Percentiles rank a stretch among this genome's conserved stretches.
Conservation (phyloP, 2,888 invertebrate genomes). For the Carpatolechia fugitivella region DNA sequence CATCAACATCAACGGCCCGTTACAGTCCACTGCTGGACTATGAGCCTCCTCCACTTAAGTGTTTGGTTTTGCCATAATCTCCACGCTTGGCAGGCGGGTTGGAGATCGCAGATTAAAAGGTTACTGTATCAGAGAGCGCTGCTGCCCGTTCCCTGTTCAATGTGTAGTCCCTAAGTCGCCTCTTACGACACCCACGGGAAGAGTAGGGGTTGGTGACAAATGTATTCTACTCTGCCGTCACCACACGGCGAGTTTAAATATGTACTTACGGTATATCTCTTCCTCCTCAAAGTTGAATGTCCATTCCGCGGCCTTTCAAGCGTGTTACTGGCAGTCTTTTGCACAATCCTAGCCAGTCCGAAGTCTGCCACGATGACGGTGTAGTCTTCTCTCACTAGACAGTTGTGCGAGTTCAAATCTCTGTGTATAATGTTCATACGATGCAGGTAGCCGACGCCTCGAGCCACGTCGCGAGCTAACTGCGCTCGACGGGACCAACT, state of each 20-base stretch:
- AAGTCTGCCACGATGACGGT: constrained; percentile 98
- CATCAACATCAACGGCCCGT: too few species aligned
- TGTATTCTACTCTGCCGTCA: too few species aligned
- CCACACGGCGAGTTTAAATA: background rate
- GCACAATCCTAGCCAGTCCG: constrained; percentile 92
- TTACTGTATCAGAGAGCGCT: too few species aligned
- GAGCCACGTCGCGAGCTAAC: constrained; percentile 94
- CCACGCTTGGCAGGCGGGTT: too few species aligned
- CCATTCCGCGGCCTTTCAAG: constrained; percentile 35
- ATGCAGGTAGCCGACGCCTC: constrained; percentile 96
- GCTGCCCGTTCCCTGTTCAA: too few species aligned
- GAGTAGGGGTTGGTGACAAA: too few species aligned
- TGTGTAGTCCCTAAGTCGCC: too few species aligned
- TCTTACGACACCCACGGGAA: too few species aligned
- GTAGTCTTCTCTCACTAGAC: constrained; percentile 93
- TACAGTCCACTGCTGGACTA: too few species aligned
- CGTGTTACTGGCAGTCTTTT: constrained; percentile 67
- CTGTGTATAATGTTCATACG: constrained; percentile 96
- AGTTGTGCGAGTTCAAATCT: constrained; percentile 97
- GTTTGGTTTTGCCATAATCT: too few species aligned
- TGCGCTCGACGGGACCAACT: constrained; percentile 90
- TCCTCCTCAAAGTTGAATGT: constrained; percentile 68
- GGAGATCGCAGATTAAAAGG: too few species aligned
- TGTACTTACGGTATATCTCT: background rate
- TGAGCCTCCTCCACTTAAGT: too few species aligned